Evolutionary conservation across 2,113 vertebrate species (phyloP).

Genomic region (Phasianus colchicus): DNA sequence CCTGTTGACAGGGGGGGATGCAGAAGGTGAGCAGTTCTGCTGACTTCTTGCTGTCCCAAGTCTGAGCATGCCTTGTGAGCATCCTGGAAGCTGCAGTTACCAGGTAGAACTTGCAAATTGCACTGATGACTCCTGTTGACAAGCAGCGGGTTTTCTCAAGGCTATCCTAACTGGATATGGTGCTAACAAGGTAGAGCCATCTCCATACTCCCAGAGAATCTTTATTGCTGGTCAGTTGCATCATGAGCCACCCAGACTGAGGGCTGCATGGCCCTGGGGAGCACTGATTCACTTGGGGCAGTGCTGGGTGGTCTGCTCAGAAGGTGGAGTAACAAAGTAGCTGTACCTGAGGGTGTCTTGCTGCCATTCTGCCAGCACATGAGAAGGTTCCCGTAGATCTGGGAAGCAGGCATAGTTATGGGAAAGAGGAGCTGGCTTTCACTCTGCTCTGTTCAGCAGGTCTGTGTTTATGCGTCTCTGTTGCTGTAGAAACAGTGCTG

Average conservation of each 20-base stretch:
- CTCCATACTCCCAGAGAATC: rapidly evolving
- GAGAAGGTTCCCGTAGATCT: not conserved
- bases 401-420: not conserved
- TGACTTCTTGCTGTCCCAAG: not conserved
- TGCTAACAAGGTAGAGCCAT: not conserved
- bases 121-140: not conserved
- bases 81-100: not conserved
- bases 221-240: not conserved
- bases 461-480: not conserved
- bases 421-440: not conserved
- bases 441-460: not conserved
- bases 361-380: not conserved
- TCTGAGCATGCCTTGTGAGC: not conserved
- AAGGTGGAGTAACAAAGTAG: not conserved
- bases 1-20: not conserved
- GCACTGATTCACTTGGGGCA: rapidly evolving
- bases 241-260: not conserved
- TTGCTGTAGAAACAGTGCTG: slow-evolving; percentile 36
- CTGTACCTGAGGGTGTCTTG: not conserved
- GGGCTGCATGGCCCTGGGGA: not conserved
- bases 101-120: not conserved
- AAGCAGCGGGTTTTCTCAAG: not conserved
- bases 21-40: not conserved
- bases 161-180: not conserved
- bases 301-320: not conserved